phyloP scores from a whole-genome alignment of 2,797 vertebrate genomes.

The Bradypodion pumilum region DNA sequence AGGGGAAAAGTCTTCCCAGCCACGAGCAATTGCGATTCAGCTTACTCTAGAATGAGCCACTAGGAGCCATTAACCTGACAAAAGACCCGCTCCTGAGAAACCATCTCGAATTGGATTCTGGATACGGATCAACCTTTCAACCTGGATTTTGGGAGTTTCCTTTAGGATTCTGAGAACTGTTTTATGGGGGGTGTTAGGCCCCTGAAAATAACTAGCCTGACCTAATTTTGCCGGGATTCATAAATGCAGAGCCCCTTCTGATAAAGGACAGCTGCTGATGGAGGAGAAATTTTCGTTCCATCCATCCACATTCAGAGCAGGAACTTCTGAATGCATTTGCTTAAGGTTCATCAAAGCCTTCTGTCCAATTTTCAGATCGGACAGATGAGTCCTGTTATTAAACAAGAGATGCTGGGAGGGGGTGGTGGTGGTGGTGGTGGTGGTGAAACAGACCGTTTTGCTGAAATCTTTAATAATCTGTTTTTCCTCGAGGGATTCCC shows the following conservation, averaged over 20 bases:
- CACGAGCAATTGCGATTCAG: too few species aligned
- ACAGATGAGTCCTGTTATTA: background rate
- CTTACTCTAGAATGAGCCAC: too few species aligned
- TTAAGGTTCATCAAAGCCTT: too few species aligned
- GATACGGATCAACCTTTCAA: background rate
- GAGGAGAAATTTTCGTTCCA: background rate
- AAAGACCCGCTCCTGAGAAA: background rate
- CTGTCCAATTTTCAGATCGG: background rate
- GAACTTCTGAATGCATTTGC: background rate
- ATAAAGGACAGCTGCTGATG: background rate
- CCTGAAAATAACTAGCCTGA: background rate
- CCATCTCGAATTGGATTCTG: background rate
- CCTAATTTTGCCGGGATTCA: background rate
- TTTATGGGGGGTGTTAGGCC: too few species aligned
- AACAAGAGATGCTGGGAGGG: background rate
- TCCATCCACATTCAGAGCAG: background rate
- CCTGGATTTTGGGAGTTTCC: background rate
- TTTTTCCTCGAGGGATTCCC: background rate
- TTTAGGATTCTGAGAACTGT: too few species aligned
- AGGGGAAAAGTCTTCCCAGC: too few species aligned
- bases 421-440: too few species aligned
- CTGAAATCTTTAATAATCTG: background rate
- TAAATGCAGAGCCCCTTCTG: background rate
- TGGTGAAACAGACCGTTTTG: too few species aligned
- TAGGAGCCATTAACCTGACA: too few species aligned